Evolutionary conservation across 1,140 invertebrate genomes (phyloP).

Genomic region (Drosophila sucinea): DNA sequence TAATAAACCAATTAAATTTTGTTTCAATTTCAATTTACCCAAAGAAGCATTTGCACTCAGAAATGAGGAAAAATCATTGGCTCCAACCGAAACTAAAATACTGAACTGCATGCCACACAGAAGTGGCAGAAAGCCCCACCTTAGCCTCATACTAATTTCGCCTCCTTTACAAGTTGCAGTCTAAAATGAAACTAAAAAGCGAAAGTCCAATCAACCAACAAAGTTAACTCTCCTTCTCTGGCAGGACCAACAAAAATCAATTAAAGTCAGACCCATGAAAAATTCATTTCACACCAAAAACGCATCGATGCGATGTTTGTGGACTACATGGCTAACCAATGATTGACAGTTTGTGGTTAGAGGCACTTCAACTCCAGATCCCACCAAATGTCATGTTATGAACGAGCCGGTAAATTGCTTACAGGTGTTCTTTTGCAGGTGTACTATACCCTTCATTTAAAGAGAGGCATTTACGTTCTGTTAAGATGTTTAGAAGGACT

Average conservation of each 20-base stretch:
- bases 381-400: conserved; percentile 31
- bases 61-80: conserved; percentile 88
- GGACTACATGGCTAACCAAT: conserved; percentile 21
- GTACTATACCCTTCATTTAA: background rate
- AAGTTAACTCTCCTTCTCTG: conserved; percentile 22
- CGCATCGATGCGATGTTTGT: background rate
- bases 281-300: conserved; percentile 48
- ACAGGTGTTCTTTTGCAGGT: conserved; percentile 62
- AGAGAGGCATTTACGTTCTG: background rate
- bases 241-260: conserved; percentile 46
- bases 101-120: conserved; percentile 32
- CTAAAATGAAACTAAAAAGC: conserved; percentile 52
- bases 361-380: conserved; percentile 40
- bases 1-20: conserved; percentile 5
- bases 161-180: background rate
- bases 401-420: conserved; percentile 36
- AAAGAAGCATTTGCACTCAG: conserved; percentile 88
- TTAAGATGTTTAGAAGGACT: too few species aligned
- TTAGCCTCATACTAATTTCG: conserved; percentile 50
- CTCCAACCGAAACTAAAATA: conserved; percentile 26
- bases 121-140: conserved; percentile 19
- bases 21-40: conserved; percentile 83
- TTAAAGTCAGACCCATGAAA: conserved; percentile 62
- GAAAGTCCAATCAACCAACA: conserved; percentile 22
- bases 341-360: conserved; percentile 80